Base-by-base conservation (phyloP, 2,888 invertebrate species). In the Cybosia mesomella region DNA sequence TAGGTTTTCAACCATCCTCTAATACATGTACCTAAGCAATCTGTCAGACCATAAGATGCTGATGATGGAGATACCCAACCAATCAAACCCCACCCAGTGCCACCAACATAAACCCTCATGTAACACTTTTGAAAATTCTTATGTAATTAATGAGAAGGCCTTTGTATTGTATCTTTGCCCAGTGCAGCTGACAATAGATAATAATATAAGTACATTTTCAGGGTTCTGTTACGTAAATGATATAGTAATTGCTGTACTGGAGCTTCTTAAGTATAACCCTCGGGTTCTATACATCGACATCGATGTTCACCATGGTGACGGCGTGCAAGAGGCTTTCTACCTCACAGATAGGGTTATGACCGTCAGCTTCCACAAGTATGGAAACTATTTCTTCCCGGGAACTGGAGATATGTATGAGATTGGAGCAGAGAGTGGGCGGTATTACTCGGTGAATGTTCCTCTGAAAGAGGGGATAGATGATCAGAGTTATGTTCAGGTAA, bases 211-310 rank as follows among this genome's bases (percentile, higher is more conserved):
- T 7, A 0, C 0, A 4, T 39, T 89, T 89, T 1, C 89, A 96
- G 98, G 99, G 1, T 99, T 99, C 89, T 99, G 99, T 90, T 99
- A 99, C 83, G 99, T 99, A 1, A 99, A 99, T 87, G 99, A 99
- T 88, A 99, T 99, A 80, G 99, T 99, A 0, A 98, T 99, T 83
- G 98, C 98, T 1, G 99, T 99, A 82, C 91, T 99, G 64, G 99
- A 99, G 90, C 95, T 99, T 9, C 92, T 99, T 0, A 99, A 99
- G 87, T 98, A 98, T 87, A 98, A 99, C 87, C 97, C 98, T 0
- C 95, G 99, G 70, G 99, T 99, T 0, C 94, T 99, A 3, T 99
- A 99, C 88, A 98, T 99, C 73, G 99, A 99, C 87, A 99, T 99
- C 71, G 99, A 99, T 85, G 99, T 99, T 0, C 99, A 99, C 90